A percentile compares a stretch with the other conserved stretches of the same genome.
These are phyloP conservation scores for Microplitis mediator DNA, from an alignment of 1,140 invertebrate species.

Conservation along the genomic window DNA sequence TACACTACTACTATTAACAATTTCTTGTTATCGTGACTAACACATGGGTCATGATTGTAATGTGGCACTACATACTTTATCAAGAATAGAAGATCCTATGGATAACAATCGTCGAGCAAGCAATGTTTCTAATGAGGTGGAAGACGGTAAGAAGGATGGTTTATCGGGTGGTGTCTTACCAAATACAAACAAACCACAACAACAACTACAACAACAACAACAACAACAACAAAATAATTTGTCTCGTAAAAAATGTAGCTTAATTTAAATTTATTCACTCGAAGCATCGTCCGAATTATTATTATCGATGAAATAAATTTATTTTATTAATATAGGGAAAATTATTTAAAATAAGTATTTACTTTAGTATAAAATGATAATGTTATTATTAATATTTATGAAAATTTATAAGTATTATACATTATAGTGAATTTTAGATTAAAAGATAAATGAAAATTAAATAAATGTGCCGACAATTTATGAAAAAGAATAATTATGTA, in stretches of 20 bases:
- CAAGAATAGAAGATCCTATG: constrained; percentile 3
- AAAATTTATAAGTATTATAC: background rate
- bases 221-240: constrained; percentile 34
- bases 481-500: background rate
- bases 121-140: constrained; percentile 31
- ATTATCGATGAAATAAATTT: background rate
- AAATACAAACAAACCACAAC: constrained; percentile 21
- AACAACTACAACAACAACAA: constrained; percentile 31
- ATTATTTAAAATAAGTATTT: background rate
- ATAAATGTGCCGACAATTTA: background rate
- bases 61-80: background rate
- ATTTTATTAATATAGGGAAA: background rate
- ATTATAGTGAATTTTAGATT: background rate
- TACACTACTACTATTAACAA: background rate
- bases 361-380: background rate
- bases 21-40: background rate
- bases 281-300: constrained; percentile 1
- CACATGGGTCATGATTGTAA: background rate
- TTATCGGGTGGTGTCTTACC: background rate
- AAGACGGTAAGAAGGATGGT: constrained; percentile 54
- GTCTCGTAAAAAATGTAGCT: constrained; percentile 47
- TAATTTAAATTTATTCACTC: constrained; percentile 40
- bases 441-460: background rate
- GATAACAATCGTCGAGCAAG: constrained; percentile 2
- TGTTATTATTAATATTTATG: background rate